Percentiles rank a stretch among this genome's conserved stretches.
Evolutionary conservation across 2,797 vertebrate species (phyloP).

Genomic region (Coendou prehensilis): DNA sequence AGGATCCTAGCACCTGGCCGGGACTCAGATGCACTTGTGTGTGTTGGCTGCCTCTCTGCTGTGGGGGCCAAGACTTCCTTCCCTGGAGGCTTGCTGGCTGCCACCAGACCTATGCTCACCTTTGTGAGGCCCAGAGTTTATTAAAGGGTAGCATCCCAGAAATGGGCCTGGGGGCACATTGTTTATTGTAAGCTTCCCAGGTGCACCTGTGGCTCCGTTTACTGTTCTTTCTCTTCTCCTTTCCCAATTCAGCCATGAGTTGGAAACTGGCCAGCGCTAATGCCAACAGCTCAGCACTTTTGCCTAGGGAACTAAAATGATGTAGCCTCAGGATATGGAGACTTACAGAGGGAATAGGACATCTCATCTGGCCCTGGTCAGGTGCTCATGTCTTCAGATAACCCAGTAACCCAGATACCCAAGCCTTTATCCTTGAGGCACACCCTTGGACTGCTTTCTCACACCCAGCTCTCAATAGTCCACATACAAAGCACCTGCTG

Average conservation of each 20-base stretch:
- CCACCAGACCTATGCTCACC: constrained; percentile 38
- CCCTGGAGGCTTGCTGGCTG: constrained; percentile 39
- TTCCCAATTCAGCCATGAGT: not conserved
- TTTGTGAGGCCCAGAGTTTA: not conserved
- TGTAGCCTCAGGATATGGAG: not conserved
- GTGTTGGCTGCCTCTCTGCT: not conserved
- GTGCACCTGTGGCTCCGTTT: constrained; percentile 63
- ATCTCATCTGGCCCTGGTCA: not conserved
- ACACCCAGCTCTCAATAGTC: not conserved
- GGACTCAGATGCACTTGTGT: not conserved
- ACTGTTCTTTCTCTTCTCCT: not conserved
- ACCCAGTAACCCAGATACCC: not conserved
- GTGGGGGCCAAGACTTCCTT: not conserved
- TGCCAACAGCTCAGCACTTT: not conserved
- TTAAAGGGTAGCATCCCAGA: constrained; percentile 75
- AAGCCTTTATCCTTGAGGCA: not conserved
- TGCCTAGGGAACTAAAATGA: not conserved
- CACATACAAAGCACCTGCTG: not conserved
- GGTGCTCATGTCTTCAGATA: not conserved
- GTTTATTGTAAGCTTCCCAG: constrained; percentile 84
- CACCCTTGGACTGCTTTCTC: not conserved
- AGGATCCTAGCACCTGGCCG: not conserved
- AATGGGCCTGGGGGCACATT: constrained; percentile 75
- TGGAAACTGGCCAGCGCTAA: not conserved
- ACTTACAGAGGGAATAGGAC: not conserved